phyloP scores from a whole-genome alignment of 2,113 vertebrate genomes.

The human region GRCh38 chr16:26367001-26367500 shows the following conservation, averaged over 20 bases:
- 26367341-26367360: neutral
- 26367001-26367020: no score
- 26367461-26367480: neutral
- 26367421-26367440: accelerated
- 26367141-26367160: no score
- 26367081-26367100: no score
- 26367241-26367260: neutral
- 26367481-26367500: neutral
- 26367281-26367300: no score
- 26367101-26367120: no score
- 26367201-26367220: neutral
- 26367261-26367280: neutral
- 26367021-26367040: no score
- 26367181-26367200: no score
- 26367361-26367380: accelerated
- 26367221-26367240: neutral
- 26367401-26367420: neutral
- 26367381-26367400: neutral
- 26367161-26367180: no score
- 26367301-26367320: neutral
- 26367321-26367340: neutral
- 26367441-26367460: neutral
- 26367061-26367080: no score
- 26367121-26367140: no score
- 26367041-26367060: no score